These are phyloP conservation scores for Zaprionus ghesquierei DNA, from an alignment of 1,140 invertebrate genomes.

Conservation along the genomic window DNA sequence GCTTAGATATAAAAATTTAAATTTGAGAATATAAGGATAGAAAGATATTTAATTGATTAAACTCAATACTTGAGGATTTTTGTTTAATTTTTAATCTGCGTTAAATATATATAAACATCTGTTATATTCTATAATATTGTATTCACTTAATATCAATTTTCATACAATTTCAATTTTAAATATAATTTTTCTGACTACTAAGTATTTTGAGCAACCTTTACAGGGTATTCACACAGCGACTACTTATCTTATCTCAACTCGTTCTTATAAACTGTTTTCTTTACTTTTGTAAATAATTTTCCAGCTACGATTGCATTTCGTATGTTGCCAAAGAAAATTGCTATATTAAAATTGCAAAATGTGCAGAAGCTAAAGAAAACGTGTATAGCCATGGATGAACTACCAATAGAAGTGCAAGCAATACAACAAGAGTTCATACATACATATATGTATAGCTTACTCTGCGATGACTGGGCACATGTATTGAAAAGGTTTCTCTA, in stretches of 20 bases:
- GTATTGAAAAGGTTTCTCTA: neutral
- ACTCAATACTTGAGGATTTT: no score
- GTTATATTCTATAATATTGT: no score
- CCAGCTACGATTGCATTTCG: slow-evolving; percentile 25
- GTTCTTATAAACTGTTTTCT: slow-evolving; percentile 52
- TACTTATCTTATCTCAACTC: neutral
- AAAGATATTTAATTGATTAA: no score
- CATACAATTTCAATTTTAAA: no score
- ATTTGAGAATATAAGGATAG: no score
- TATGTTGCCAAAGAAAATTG: slow-evolving; percentile 38
- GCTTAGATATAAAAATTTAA: no score
- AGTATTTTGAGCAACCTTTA: neutral
- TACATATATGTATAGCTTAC: neutral
- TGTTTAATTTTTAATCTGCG: no score
- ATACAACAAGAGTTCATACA: neutral
- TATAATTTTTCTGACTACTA: no score
- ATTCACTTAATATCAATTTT: no score
- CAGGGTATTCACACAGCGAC: neutral
- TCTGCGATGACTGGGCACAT: neutral
- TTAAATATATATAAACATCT: no score
- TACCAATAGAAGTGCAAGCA: neutral
- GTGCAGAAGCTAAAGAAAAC: slow-evolving; percentile 25
- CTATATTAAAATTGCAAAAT: slow-evolving; percentile 54
- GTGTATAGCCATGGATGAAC: neutral
- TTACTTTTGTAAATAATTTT: slow-evolving; percentile 41